Conservation (phyloP, 2,113 vertebrate species). For the Lophius piscatorius region DNA sequence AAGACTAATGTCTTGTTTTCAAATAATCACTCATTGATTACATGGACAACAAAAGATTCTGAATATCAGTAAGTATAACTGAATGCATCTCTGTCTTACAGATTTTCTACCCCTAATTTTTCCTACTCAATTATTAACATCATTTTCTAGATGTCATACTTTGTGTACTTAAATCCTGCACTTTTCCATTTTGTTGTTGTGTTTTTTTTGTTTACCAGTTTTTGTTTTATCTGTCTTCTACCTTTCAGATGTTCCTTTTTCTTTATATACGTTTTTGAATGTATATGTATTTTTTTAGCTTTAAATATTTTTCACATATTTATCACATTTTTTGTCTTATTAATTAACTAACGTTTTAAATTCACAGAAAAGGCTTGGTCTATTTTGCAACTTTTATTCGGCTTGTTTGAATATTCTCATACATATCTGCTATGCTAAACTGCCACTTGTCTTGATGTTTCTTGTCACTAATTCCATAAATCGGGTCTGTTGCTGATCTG, state of each 20-base stretch:
- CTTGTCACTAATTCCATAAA: slow-evolving; percentile 23
- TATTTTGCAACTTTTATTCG: slow-evolving; percentile 58
- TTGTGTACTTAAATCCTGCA: slow-evolving; percentile 60
- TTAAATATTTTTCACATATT: slow-evolving; percentile 54
- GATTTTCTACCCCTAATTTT: slow-evolving; percentile 69
- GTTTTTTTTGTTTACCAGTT: slow-evolving; percentile 53
- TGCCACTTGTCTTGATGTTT: slow-evolving; percentile 26
- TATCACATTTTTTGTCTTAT: slow-evolving; percentile 43
- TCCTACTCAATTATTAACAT: slow-evolving; percentile 56
- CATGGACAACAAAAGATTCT: slow-evolving; percentile 83
- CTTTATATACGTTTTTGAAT: slow-evolving; percentile 62
- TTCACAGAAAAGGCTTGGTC: slow-evolving; percentile 56
- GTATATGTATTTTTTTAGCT: slow-evolving; percentile 43
- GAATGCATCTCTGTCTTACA: slow-evolving; percentile 69
- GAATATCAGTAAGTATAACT: slow-evolving; percentile 81
- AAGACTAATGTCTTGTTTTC: slow-evolving; percentile 87
- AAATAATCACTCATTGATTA: slow-evolving; percentile 84
- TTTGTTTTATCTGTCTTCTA: slow-evolving; percentile 43
- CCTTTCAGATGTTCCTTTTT: slow-evolving; percentile 48
- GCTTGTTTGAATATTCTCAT: slow-evolving; percentile 25
- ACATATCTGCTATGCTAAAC: slow-evolving; percentile 41
- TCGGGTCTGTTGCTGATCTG: slow-evolving; percentile 5
- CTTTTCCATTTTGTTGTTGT: slow-evolving; percentile 56
- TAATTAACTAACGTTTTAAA: slow-evolving; percentile 41
- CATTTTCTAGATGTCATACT: slow-evolving; percentile 57